Base-by-base conservation (phyloP, 2,888 invertebrate species). In the Nemotelus pantherinus region DNA sequence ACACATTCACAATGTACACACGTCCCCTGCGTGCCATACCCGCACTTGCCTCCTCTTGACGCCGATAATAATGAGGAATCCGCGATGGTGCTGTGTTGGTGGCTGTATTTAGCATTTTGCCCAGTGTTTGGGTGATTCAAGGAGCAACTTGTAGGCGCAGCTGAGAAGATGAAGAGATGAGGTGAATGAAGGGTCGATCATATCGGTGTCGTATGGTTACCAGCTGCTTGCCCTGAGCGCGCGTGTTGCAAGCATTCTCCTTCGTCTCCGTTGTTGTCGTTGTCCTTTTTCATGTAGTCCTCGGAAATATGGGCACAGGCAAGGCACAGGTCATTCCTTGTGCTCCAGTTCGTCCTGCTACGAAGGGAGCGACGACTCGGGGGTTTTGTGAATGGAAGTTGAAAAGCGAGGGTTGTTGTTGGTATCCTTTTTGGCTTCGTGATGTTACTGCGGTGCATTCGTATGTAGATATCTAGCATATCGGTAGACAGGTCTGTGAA, bases 1-100 rank as follows among this genome's bases (percentile, higher is more conserved):
- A 72, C 63, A 79, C 79, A 79, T 53, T 74, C 39, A 43, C 71
- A 76, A n/a, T 50, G 50, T 57, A 57, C 78, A 76, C 70, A 63
- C 74, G 53, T 55, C 55, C 63, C 74, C 74, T 63, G 47, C 63
- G 70, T 57, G n/a, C 70, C 43, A 25, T 68, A 39, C 65, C 10
- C 45, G 45, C 10, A 67, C 47, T 67, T 55, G 58, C 60, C 60
- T 10, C 5, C 4, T 25, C 72, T 25, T 7, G 70, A 9, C 44
- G 55, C 55, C 50, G 7, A 55, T 55, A 50, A 74, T 74, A 9
- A 63, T 41, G 58, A 48, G 60, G 72, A 72, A 45, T 72, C 58
- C 58, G 39, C 53, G 47, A 10, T 58, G 72, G 71, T 71, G 71
- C 43, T 57, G 72, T 72, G 72, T 72, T 58, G 72, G 72, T 72